These are phyloP conservation scores for Drosophila kambysellisi DNA, from an alignment of 2,888 invertebrate species.

Conservation along the genomic window DNA sequence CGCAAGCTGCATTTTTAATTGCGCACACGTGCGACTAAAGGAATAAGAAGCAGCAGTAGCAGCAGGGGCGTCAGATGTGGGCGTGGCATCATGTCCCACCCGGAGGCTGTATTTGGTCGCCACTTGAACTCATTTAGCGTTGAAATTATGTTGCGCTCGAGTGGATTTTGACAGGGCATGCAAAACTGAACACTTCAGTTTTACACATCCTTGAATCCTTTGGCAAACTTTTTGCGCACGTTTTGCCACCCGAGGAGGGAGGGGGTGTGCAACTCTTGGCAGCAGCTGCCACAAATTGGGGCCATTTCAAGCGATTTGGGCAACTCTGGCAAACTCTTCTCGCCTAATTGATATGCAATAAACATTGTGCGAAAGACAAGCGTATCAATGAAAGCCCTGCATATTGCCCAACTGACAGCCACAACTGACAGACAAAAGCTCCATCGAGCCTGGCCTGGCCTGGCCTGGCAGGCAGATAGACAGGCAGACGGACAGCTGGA, in stretches of 20 bases:
- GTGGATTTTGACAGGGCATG: slow-evolving; percentile 71
- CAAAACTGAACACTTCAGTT: not conserved
- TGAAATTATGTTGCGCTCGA: slow-evolving; percentile 75
- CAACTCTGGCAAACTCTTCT: slow-evolving; percentile 18
- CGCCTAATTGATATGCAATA: slow-evolving; percentile 76
- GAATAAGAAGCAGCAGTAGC: not conserved
- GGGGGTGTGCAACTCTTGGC: slow-evolving; percentile 6
- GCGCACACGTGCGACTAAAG: slow-evolving; percentile 72
- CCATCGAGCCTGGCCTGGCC: too few relatives aligned
- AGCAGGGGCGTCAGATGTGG: slow-evolving; percentile 19
- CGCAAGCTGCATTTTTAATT: slow-evolving; percentile 80
- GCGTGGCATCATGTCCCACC: slow-evolving; percentile 33
- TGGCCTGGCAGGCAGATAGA: not conserved
- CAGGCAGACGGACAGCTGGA: not conserved
- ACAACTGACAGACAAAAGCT: slow-evolving; percentile 23
- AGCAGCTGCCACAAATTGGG: slow-evolving; percentile 46
- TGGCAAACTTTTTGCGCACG: slow-evolving; percentile 70
- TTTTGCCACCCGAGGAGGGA: slow-evolving; percentile 28
- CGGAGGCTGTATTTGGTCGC: slow-evolving; percentile 35
- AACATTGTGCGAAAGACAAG: slow-evolving; percentile 67
- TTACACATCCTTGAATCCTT: slow-evolving; percentile 62
- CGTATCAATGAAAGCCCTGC: slow-evolving; percentile 61
- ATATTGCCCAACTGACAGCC: slow-evolving; percentile 56
- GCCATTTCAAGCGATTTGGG: slow-evolving; percentile 35
- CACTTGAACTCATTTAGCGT: slow-evolving; percentile 77